Conservation (phyloP, 1,140 invertebrate genomes). For the Lordiphosa clarofinis region DNA sequence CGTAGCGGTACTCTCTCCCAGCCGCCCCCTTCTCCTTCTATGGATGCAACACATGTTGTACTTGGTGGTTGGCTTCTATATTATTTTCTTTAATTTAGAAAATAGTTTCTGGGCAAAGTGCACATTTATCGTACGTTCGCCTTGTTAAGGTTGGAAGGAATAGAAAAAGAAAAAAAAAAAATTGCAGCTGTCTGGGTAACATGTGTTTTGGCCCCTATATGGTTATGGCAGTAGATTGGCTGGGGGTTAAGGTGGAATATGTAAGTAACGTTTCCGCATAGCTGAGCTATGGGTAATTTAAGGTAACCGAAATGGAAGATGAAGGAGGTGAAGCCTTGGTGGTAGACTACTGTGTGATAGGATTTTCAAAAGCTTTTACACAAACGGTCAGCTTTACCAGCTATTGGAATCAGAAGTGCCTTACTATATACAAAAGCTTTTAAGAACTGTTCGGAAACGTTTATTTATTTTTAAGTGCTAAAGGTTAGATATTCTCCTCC, state of each 20-base stretch:
- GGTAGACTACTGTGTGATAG: too few species aligned
- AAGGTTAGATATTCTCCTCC: too few species aligned
- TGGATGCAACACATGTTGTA: too few species aligned
- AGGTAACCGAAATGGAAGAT: too few species aligned
- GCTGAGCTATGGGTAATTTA: background rate
- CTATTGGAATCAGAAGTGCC: too few species aligned
- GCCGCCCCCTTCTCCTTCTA: background rate
- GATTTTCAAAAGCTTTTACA: too few species aligned
- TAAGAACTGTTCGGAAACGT: too few species aligned
- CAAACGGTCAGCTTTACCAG: too few species aligned
- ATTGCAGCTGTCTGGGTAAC: slow-evolving; percentile 29
- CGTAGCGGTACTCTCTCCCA: slow-evolving; percentile 56
- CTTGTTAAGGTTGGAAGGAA: slow-evolving; percentile 31
- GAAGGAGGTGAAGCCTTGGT: too few species aligned
- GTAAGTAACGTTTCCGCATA: background rate
- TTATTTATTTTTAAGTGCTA: too few species aligned
- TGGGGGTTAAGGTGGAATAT: background rate
- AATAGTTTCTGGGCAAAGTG: slow-evolving; percentile 43
- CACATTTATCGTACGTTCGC: slow-evolving; percentile 43
- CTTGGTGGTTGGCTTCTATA: slow-evolving; percentile 25
- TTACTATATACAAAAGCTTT: too few species aligned
- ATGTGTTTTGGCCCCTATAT: slow-evolving; percentile 52
- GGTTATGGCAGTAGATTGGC: slow-evolving; percentile 1
- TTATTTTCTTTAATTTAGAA: slow-evolving; percentile 71
- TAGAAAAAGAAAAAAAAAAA: slow-evolving; percentile 16